These are phyloP conservation scores for Drusus annulatus DNA, from an alignment of 1,140 invertebrate genomes.

Conservation along the genomic window DNA sequence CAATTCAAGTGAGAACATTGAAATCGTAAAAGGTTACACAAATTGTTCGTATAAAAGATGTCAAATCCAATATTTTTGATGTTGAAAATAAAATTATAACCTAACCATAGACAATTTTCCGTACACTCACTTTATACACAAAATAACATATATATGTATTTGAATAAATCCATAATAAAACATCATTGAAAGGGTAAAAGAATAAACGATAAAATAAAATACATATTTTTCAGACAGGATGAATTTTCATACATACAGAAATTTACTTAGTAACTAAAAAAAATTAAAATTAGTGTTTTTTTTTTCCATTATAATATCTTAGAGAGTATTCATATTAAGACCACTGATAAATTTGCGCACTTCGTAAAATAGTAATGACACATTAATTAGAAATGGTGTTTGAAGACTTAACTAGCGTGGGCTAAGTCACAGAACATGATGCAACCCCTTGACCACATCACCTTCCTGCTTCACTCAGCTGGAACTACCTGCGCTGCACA, in stretches of 20 bases:
- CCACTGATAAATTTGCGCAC: slow-evolving; percentile 59
- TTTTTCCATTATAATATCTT: slow-evolving; percentile 59
- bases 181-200: slow-evolving; percentile 39
- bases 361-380: slow-evolving; percentile 49
- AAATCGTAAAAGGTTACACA: slow-evolving; percentile 46
- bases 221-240: slow-evolving; percentile 49
- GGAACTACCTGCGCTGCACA: background rate
- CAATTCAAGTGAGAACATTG: slow-evolving; percentile 45
- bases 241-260: slow-evolving; percentile 58
- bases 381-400: slow-evolving; percentile 49
- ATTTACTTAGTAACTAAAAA: slow-evolving; percentile 59
- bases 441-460: slow-evolving; percentile 12
- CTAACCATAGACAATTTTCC: slow-evolving; percentile 56
- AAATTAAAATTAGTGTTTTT: slow-evolving; percentile 52
- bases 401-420: slow-evolving; percentile 47
- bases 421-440: background rate
- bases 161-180: slow-evolving; percentile 48
- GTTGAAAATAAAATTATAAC: slow-evolving; percentile 55
- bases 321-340: slow-evolving; percentile 59
- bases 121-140: slow-evolving; percentile 58
- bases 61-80: slow-evolving; percentile 45
- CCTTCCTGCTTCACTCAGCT: slow-evolving; percentile 1
- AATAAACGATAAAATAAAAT: slow-evolving; percentile 54
- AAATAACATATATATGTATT: slow-evolving; percentile 59
- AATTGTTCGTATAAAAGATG: slow-evolving; percentile 51